Evolutionary conservation across 2,888 invertebrate genomes (phyloP).

Genomic region (Crossocerus cetratus): DNA sequence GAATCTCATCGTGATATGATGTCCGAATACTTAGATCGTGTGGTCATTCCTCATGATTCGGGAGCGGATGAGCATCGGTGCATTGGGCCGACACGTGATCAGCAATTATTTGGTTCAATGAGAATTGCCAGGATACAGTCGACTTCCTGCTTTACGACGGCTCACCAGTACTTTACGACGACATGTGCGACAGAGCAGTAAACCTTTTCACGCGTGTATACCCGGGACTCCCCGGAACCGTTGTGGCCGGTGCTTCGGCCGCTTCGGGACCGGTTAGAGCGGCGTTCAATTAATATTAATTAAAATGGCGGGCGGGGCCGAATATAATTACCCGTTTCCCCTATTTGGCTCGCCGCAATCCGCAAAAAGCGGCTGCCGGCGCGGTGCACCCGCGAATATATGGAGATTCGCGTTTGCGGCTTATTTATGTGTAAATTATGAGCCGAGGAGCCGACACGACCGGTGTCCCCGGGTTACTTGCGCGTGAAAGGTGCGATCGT

Average conservation of each 20-base stretch:
- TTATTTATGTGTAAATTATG: slow-evolving; percentile 6
- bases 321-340: slow-evolving; percentile 51
- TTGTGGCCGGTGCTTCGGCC: not conserved
- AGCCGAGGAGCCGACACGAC: not conserved
- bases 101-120: no score
- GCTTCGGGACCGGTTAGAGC: slow-evolving; percentile 51
- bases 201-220: slow-evolving; percentile 62
- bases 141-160: no score
- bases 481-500: slow-evolving; percentile 7
- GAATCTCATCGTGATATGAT: no score
- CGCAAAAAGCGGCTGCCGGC: slow-evolving; percentile 1
- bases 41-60: no score
- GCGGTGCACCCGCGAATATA: not conserved
- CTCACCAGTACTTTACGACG: no score
- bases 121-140: no score
- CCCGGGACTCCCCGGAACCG: slow-evolving; percentile 24
- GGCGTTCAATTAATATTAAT: slow-evolving; percentile 73
- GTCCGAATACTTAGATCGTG: no score
- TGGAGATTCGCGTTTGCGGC: slow-evolving; percentile 1
- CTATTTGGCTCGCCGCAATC: slow-evolving; percentile 4
- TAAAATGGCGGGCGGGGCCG: slow-evolving; percentile 61
- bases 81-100: no score
- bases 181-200: slow-evolving; percentile 4
- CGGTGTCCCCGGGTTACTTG: not conserved
- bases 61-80: no score